These are phyloP conservation scores for Drosophila engyochracea DNA, from an alignment of 2,888 invertebrate genomes.

Conservation along the genomic window DNA sequence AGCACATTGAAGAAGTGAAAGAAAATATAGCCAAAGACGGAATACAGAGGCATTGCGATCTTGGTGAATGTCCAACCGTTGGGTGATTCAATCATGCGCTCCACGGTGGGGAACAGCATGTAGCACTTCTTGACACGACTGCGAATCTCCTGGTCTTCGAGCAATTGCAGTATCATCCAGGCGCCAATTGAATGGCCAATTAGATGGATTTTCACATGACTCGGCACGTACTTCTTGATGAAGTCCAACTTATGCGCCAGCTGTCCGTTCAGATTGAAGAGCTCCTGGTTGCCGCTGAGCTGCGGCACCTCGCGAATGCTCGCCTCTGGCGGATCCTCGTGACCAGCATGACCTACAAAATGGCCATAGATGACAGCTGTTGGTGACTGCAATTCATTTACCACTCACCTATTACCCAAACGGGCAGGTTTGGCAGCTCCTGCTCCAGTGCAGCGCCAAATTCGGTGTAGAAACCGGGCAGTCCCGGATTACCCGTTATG, in stretches of 20 bases:
- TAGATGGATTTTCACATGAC: slow-evolving; percentile 90
- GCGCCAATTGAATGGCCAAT: slow-evolving; percentile 97
- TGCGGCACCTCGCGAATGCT: slow-evolving; percentile 86
- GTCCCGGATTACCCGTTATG: slow-evolving; percentile 95
- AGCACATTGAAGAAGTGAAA: slow-evolving; percentile 86
- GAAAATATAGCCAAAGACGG: slow-evolving; percentile 85
- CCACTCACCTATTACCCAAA: slow-evolving; percentile 91
- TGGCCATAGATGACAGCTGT: background rate
- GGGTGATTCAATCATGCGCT: slow-evolving; percentile 91
- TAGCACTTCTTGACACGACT: slow-evolving; percentile 88
- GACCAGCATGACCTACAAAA: slow-evolving; percentile 90
- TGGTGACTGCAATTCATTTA: background rate
- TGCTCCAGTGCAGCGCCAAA: slow-evolving; percentile 90
- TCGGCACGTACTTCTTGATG: slow-evolving; percentile 90
- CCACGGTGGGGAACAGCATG: slow-evolving; percentile 94
- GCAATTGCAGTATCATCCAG: slow-evolving; percentile 91
- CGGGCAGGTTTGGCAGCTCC: slow-evolving; percentile 87
- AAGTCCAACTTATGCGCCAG: slow-evolving; percentile 86
- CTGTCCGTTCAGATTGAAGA: slow-evolving; percentile 93
- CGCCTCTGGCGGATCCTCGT: slow-evolving; percentile 89
- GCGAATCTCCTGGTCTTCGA: slow-evolving; percentile 87
- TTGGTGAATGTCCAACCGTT: slow-evolving; percentile 91
- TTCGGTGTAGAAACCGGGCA: slow-evolving; percentile 92
- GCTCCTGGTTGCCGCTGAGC: slow-evolving; percentile 86
- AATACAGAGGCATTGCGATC: slow-evolving; percentile 86